Evolutionary conservation across 1,140 invertebrate species (phyloP).

Genomic region (Drosophila santomea): DNA sequence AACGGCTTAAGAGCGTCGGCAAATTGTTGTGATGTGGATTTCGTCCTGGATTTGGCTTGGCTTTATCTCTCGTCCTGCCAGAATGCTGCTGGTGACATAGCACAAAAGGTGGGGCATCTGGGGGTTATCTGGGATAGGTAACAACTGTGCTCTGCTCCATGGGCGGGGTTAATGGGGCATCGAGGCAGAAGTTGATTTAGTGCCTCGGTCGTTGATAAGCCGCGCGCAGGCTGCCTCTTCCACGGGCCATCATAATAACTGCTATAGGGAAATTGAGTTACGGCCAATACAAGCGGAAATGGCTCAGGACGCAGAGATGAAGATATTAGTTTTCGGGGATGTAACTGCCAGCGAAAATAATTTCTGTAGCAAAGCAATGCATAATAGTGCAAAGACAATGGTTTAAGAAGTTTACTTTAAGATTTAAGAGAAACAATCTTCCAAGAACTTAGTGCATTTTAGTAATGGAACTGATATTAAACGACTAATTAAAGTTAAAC

Average conservation of each 20-base stretch:
- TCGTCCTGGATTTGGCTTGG: constrained; percentile 78
- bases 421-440: too few relatives aligned
- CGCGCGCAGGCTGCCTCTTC: constrained; percentile 17
- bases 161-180: constrained; percentile 46
- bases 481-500: too few relatives aligned
- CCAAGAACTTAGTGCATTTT: not conserved
- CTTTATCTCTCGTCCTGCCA: constrained; percentile 62
- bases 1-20: constrained; percentile 66
- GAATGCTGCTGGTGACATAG: constrained; percentile 62
- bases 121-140: constrained; percentile 23
- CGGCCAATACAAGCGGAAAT: constrained; percentile 42
- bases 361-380: constrained; percentile 1
- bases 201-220: constrained; percentile 63
- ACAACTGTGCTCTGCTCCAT: constrained; percentile 16
- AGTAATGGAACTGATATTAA: not conserved
- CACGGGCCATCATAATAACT: constrained; percentile 42
- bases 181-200: constrained; percentile 76
- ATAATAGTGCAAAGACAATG: not conserved
- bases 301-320: constrained; percentile 24
- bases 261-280: constrained; percentile 49
- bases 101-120: constrained; percentile 63
- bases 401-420: not conserved
- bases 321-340: constrained; percentile 42
- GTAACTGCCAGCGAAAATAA: constrained; percentile 12
- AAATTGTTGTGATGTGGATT: constrained; percentile 75